Evolutionary conservation across 2,888 invertebrate species (phyloP).

Genomic region (Pyrgus malvae): DNA sequence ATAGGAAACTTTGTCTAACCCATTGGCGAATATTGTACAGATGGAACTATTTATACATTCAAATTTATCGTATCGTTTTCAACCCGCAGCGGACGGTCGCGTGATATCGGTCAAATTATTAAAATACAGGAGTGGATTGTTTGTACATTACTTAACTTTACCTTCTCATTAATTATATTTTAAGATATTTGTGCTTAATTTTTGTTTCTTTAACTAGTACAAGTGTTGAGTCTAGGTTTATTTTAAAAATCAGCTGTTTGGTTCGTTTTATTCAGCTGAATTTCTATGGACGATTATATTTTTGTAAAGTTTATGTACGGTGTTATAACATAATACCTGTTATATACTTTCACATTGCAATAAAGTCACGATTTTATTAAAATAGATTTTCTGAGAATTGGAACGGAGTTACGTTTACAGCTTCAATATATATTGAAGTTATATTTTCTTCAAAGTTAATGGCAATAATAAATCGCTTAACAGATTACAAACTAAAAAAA

Average conservation of each 20-base stretch:
- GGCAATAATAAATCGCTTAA: not conserved
- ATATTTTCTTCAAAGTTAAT: not conserved
- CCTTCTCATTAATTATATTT: not conserved
- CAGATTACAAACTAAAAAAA: not conserved
- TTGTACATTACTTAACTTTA: not conserved
- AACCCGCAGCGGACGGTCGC: not conserved
- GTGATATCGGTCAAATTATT: constrained; percentile 6
- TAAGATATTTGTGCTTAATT: constrained; percentile 27
- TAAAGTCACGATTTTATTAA: not conserved
- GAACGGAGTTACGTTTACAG: too few species aligned
- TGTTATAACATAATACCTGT: not conserved
- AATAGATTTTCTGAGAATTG: not conserved
- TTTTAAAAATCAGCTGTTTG: constrained; percentile 3
- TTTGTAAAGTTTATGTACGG: not conserved
- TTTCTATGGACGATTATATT: not conserved
- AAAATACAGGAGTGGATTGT: not conserved
- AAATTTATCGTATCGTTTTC: not conserved
- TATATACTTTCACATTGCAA: not conserved
- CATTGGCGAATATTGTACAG: not conserved
- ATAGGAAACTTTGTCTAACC: constrained; percentile 1
- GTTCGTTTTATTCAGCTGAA: constrained; percentile 1
- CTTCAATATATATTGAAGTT: too few species aligned
- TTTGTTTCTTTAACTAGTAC: constrained; percentile 20
- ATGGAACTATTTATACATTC: too few species aligned
- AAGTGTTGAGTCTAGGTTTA: constrained; percentile 18